Conservation (phyloP, 2,888 invertebrate genomes). For the Morpho helenor region DNA sequence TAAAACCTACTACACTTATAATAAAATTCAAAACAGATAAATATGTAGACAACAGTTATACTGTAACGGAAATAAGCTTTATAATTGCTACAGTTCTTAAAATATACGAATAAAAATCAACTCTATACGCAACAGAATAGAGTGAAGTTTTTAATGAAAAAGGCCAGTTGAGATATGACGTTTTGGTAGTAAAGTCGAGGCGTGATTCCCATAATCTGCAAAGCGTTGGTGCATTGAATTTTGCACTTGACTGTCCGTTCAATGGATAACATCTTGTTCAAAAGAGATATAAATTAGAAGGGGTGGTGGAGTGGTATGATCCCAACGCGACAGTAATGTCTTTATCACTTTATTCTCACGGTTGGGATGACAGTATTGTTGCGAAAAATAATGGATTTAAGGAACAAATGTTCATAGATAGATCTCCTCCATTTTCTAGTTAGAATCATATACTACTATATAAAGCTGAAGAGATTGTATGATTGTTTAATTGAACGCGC, state of each 20-base stretch:
- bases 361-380: constrained; percentile 40
- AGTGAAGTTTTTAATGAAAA: neutral
- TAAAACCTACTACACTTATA: constrained; percentile 9
- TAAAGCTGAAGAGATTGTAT: too few species aligned
- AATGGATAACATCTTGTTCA: constrained; percentile 68
- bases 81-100: constrained; percentile 38
- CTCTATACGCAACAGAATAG: constrained; percentile 15
- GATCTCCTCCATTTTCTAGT: too few species aligned
- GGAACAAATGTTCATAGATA: too few species aligned
- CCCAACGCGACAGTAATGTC: constrained; percentile 30
- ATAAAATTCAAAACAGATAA: constrained; percentile 31
- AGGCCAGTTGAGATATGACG: constrained; percentile 15
- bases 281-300: constrained; percentile 40
- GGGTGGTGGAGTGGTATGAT: constrained; percentile 32
- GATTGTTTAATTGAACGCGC: too few species aligned
- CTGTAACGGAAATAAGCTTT: constrained; percentile 29
- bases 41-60: constrained; percentile 27
- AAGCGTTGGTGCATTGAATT: constrained; percentile 61
- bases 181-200: constrained; percentile 38
- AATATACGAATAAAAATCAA: constrained; percentile 25
- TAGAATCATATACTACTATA: too few species aligned
- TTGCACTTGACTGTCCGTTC: constrained; percentile 65
- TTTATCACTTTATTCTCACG: constrained; percentile 53
- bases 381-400: constrained; percentile 9
- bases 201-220: constrained; percentile 76